Evolutionary conservation across 2,113 vertebrate genomes (phyloP).

Genomic region (Crypturellus undulatus): DNA sequence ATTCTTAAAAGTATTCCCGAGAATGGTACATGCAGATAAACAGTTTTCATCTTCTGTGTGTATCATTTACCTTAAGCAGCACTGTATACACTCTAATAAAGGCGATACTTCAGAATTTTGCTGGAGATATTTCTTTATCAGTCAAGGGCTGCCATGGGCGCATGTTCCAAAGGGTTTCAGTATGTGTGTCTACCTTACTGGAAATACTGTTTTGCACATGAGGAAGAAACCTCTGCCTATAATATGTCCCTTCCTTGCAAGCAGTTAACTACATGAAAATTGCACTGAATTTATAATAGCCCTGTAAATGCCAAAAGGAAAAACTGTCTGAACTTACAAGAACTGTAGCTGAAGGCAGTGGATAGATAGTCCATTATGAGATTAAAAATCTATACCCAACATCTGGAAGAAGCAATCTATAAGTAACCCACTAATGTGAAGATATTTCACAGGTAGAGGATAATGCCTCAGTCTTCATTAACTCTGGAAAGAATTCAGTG

Average conservation of each 20-base stretch:
- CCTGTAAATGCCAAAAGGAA: background rate
- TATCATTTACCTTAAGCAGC: background rate
- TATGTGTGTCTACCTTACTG: background rate
- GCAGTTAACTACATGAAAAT: background rate
- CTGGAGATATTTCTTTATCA: background rate
- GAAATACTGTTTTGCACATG: background rate
- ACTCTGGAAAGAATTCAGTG: background rate
- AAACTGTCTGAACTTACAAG: background rate
- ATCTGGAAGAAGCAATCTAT: background rate
- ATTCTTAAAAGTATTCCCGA: background rate
- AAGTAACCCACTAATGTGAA: background rate
- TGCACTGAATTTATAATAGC: background rate
- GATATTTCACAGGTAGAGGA: background rate
- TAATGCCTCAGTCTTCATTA: background rate
- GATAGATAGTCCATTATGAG: background rate
- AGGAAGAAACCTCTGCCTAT: background rate
- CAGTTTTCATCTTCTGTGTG: background rate
- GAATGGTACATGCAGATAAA: background rate
- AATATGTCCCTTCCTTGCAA: background rate
- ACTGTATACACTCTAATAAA: background rate
- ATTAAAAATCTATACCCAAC: background rate
- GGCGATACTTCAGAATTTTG: background rate
- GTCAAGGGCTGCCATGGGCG: background rate
- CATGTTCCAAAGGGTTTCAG: background rate
- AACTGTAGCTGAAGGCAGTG: background rate